These are phyloP conservation scores for Agrotis clavis DNA, from an alignment of 2,888 invertebrate species.

Conservation along the genomic window DNA sequence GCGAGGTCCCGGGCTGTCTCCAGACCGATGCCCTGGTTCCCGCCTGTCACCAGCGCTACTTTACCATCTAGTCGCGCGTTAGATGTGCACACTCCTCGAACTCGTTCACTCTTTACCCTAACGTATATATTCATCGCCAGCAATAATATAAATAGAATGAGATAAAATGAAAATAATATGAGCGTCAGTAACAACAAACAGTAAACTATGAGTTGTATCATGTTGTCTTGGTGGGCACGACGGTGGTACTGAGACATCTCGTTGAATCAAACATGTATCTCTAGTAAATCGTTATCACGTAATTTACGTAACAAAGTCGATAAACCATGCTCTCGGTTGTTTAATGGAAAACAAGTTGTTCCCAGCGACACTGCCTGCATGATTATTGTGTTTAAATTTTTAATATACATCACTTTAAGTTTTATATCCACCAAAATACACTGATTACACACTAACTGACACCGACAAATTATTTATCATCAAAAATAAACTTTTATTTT, in stretches of 20 bases:
- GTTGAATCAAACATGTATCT: background rate
- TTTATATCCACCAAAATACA: no score
- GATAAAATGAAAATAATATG: background rate
- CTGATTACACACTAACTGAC: no score
- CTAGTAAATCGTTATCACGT: background rate
- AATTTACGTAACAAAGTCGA: background rate
- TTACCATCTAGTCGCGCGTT: conserved; percentile 86
- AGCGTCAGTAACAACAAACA: conserved; percentile 2
- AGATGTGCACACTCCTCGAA: conserved; percentile 76
- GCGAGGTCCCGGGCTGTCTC: conserved; percentile 94
- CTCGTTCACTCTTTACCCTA: conserved; percentile 44
- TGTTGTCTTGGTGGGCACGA: conserved; percentile 21
- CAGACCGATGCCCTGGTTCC: conserved; percentile 96
- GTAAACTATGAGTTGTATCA: conserved; percentile 36
- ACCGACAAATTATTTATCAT: no score
- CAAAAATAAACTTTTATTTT: no score
- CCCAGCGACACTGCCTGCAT: background rate
- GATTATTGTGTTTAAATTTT: no score
- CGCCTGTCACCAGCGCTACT: conserved; percentile 94
- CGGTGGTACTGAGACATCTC: conserved; percentile 5
- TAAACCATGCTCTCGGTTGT: background rate
- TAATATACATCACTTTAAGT: no score
- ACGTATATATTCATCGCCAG: background rate
- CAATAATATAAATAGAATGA: background rate
- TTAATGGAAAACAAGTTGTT: background rate